Evolutionary conservation across 2,888 invertebrate species (phyloP).

Genomic region (Leptopilina drosophilae): DNA sequence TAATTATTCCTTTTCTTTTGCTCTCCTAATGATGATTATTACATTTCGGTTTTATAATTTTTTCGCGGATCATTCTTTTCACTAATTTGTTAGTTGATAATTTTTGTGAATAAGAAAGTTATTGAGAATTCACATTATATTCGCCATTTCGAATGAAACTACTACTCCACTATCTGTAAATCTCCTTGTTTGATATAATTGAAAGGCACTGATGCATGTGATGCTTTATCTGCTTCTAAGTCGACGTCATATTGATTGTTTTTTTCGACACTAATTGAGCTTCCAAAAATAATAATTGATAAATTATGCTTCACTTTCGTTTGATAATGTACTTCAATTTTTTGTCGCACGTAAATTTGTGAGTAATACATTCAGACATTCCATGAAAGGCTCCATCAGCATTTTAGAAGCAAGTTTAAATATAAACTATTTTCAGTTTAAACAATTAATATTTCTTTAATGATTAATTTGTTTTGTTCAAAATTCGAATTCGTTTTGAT

Average conservation of each 20-base stretch:
- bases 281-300: background rate
- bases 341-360: background rate
- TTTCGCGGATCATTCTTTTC: background rate
- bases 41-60: background rate
- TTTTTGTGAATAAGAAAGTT: background rate
- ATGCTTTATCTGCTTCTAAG: background rate
- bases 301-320: background rate
- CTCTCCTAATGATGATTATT: background rate
- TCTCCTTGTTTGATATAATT: constrained; percentile 28
- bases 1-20: background rate
- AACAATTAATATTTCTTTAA: background rate
- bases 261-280: background rate
- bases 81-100: no score
- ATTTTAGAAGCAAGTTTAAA: background rate
- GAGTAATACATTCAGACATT: background rate
- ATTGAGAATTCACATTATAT: constrained; percentile 5
- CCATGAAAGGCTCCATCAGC: background rate
- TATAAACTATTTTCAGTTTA: constrained; percentile 14
- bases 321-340: background rate
- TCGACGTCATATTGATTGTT: background rate
- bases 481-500: background rate
- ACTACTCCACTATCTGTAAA: constrained; percentile 20
- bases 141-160: constrained; percentile 36
- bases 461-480: background rate
- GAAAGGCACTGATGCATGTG: constrained; percentile 3